A percentile compares a stretch with the other conserved stretches of the same genome.
Evolutionary conservation across 2,113 vertebrate species (phyloP).

Genomic region (Lophura nycthemera): DNA sequence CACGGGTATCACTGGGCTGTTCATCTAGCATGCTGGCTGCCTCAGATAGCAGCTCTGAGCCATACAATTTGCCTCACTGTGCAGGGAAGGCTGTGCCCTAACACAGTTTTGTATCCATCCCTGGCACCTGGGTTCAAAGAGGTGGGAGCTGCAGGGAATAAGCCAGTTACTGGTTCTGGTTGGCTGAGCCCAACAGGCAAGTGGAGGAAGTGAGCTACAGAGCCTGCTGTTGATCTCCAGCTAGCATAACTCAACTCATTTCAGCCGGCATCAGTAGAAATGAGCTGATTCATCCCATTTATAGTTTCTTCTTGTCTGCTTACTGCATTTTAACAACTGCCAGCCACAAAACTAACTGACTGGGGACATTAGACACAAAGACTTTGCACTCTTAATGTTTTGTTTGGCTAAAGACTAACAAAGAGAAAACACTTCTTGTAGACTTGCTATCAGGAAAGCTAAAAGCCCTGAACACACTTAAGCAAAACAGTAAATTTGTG

Average conservation of each 20-base stretch:
- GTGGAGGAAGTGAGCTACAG: background rate
- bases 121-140: background rate
- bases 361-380: background rate
- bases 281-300: slow-evolving; percentile 15
- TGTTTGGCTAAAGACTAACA: slow-evolving; percentile 3
- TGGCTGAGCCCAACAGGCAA: fast-evolving
- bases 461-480: background rate
- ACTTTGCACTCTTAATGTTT: slow-evolving; percentile 5
- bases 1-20: background rate
- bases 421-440: background rate
- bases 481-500: no score
- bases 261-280: background rate
- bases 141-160: background rate
- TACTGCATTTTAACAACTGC: slow-evolving; percentile 21
- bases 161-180: background rate
- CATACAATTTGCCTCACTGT: background rate
- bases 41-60: slow-evolving; percentile 10
- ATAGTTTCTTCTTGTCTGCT: slow-evolving; percentile 21
- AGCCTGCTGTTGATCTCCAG: background rate
- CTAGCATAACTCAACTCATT: slow-evolving; percentile 10
- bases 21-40: background rate
- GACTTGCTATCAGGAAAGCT: slow-evolving; percentile 18
- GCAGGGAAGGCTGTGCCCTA: background rate
- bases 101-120: background rate
- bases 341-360: background rate